phyloP scores from a whole-genome alignment of 2,888 invertebrate genomes.

The Venusia cambrica region DNA sequence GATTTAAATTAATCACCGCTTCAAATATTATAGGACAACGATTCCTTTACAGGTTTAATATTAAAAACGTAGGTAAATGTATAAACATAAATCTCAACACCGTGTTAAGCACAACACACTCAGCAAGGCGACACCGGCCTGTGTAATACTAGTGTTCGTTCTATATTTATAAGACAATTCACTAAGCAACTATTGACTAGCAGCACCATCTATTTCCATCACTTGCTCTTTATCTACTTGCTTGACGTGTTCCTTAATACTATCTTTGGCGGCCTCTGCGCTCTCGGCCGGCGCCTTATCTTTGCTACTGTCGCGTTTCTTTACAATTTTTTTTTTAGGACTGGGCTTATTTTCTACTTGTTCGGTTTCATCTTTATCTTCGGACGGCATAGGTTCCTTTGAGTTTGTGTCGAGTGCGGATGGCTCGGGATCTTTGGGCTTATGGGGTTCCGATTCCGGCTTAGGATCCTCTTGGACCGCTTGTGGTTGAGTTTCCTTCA shows the following conservation, averaged over 20 bases:
- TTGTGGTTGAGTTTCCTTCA: slow-evolving; percentile 36
- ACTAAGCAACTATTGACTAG: slow-evolving; percentile 77
- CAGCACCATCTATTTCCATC: slow-evolving; percentile 74
- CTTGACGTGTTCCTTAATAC: slow-evolving; percentile 47
- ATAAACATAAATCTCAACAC: slow-evolving; percentile 73
- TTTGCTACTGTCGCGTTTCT: slow-evolving; percentile 74
- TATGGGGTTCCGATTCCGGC: slow-evolving; percentile 26
- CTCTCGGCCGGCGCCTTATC: slow-evolving; percentile 43
- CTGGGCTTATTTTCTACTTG: slow-evolving; percentile 46
- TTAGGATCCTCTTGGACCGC: slow-evolving; percentile 29
- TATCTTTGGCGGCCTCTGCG: slow-evolving; percentile 41
- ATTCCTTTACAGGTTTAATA: slow-evolving; percentile 54
- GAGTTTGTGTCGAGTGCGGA: slow-evolving; percentile 50
- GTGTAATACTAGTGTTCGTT: slow-evolving; percentile 40
- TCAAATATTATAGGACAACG: slow-evolving; percentile 61
- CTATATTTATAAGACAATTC: slow-evolving; percentile 57
- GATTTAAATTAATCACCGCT: slow-evolving; percentile 46
- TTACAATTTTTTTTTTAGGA: slow-evolving; percentile 62
- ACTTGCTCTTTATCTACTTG: slow-evolving; percentile 56
- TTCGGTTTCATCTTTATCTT: slow-evolving; percentile 38
- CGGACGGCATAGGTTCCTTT: slow-evolving; percentile 37
- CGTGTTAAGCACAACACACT: slow-evolving; percentile 62
- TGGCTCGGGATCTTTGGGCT: no score
- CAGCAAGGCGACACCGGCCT: slow-evolving; percentile 37
- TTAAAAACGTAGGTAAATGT: slow-evolving; percentile 70